A percentile compares a stretch with the other conserved stretches of the same genome.
Conservation (phyloP, 2,888 invertebrate genomes). For the Nephrotoma flavescens region DNA sequence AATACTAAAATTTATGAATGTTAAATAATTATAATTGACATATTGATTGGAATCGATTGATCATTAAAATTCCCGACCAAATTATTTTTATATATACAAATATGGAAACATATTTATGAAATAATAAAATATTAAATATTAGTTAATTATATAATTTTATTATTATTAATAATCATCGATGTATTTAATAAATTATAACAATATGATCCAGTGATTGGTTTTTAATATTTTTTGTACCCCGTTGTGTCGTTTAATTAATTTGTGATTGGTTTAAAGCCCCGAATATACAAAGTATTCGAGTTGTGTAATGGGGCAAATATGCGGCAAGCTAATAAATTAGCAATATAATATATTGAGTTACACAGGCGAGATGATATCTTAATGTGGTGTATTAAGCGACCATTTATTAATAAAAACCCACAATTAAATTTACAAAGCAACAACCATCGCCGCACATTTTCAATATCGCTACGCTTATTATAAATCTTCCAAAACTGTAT, state of each 20-base stretch:
- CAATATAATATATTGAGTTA: too few species aligned
- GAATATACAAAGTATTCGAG: too few species aligned
- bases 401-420: too few species aligned
- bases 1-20: background rate
- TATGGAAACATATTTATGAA: background rate
- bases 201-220: background rate
- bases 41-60: background rate
- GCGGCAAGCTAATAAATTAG: too few species aligned
- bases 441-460: background rate
- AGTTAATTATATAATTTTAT: background rate
- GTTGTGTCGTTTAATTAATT: background rate
- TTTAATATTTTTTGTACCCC: background rate
- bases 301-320: too few species aligned
- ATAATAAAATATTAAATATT: background rate
- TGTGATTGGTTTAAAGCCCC: background rate
- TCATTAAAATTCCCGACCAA: background rate
- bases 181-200: background rate
- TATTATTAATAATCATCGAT: background rate
- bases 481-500: background rate
- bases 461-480: background rate
- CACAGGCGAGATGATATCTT: too few species aligned
- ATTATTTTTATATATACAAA: background rate
- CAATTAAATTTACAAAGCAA: too few species aligned
- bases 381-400: too few species aligned
- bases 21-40: background rate